Conservation (phyloP, 2,797 vertebrate species). For the Rhinella marina region DNA sequence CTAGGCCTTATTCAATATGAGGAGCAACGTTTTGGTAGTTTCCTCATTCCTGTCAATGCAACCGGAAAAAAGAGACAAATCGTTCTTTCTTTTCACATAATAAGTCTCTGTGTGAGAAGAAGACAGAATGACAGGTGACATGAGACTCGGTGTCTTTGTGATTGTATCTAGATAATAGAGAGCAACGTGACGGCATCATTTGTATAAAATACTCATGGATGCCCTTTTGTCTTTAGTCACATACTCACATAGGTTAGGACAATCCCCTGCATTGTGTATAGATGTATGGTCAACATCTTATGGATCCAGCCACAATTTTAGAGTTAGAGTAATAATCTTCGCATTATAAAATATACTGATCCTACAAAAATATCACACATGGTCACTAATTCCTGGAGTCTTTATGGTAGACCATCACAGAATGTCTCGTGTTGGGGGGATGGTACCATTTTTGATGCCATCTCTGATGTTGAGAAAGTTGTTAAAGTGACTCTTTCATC, state of each 20-base stretch:
- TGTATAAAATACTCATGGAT: not conserved
- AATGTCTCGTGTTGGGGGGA: too few relatives aligned
- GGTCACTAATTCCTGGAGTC: too few relatives aligned
- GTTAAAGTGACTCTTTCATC: too few relatives aligned
- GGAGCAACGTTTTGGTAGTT: conserved; percentile 28
- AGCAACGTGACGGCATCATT: not conserved
- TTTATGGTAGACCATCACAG: too few relatives aligned
- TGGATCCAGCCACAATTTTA: not conserved
- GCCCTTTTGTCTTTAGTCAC: not conserved
- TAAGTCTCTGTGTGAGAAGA: conserved; percentile 23
- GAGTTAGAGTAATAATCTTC: too few relatives aligned
- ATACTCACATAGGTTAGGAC: not conserved
- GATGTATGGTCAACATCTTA: not conserved
- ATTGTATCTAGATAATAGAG: conserved; percentile 12
- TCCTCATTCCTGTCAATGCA: conserved; percentile 34
- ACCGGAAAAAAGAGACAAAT: conserved; percentile 42
- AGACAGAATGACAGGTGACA: conserved; percentile 22
- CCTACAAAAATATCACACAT: too few relatives aligned
- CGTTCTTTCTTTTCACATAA: conserved; percentile 37
- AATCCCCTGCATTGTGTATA: not conserved
- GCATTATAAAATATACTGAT: too few relatives aligned
- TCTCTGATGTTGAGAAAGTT: too few relatives aligned
- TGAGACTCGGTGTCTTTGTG: not conserved
- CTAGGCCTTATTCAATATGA: conserved; percentile 1
- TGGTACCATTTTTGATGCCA: too few relatives aligned